phyloP scores from a whole-genome alignment of 2,888 invertebrate species.

The Dendrolimus pini region DNA sequence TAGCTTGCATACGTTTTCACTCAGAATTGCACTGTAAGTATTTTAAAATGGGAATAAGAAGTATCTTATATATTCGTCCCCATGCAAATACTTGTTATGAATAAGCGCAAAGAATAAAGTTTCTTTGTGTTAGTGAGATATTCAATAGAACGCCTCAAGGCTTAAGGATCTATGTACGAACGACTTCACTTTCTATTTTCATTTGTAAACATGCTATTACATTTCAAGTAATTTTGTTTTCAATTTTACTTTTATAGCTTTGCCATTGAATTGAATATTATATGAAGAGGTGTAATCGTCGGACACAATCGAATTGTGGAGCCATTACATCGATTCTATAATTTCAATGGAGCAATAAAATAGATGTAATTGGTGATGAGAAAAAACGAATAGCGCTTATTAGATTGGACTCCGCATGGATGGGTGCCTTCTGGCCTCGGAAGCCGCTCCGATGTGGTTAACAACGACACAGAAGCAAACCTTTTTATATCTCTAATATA shows the following conservation, averaged over 20 bases:
- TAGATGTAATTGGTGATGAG: slow-evolving; percentile 56
- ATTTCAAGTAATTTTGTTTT: slow-evolving; percentile 27
- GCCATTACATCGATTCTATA: slow-evolving; percentile 52
- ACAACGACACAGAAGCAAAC: slow-evolving; percentile 40
- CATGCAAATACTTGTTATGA: too few relatives aligned
- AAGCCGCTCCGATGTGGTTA: slow-evolving; percentile 22
- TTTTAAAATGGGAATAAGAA: too few relatives aligned
- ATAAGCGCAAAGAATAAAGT: too few relatives aligned
- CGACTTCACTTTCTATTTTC: slow-evolving; percentile 19
- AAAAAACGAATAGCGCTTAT: slow-evolving; percentile 52
- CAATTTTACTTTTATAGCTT: slow-evolving; percentile 33
- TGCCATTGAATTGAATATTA: slow-evolving; percentile 32
- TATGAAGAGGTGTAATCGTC: slow-evolving; percentile 34
- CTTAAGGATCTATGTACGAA: slow-evolving; percentile 6
- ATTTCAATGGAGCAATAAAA: slow-evolving; percentile 55
- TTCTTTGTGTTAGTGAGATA: not conserved
- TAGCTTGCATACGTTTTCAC: not conserved
- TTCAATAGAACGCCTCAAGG: slow-evolving; percentile 8
- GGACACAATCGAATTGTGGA: slow-evolving; percentile 49
- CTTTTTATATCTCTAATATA: slow-evolving; percentile 22
- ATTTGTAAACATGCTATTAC: slow-evolving; percentile 20
- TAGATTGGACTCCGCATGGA: slow-evolving; percentile 30
- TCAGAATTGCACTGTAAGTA: too few relatives aligned
- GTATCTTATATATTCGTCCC: too few relatives aligned
- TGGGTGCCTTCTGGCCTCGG: slow-evolving; percentile 18